phyloP scores from a whole-genome alignment of 2,888 invertebrate genomes.

The Lordiphosa fenestrarum region DNA sequence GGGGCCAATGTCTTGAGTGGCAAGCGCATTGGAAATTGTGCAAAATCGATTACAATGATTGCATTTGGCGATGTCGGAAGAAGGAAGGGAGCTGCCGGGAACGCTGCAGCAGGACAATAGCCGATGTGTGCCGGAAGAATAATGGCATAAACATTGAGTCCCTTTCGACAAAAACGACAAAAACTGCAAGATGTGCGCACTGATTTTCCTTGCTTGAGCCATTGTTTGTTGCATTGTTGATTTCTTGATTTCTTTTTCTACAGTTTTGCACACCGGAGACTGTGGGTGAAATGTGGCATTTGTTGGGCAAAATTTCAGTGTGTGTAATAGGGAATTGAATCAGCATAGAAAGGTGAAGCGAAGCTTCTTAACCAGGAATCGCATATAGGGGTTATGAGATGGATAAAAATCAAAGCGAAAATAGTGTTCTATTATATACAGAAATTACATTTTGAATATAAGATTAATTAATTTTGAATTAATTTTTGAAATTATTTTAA shows the following conservation, averaged over 20 bases:
- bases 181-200: constrained; percentile 64
- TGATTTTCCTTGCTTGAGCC: constrained; percentile 54
- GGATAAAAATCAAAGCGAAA: too few relatives aligned
- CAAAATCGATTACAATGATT: constrained; percentile 75
- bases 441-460: too few relatives aligned
- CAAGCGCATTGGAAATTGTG: constrained; percentile 70
- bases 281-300: too few relatives aligned
- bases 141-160: constrained; percentile 62
- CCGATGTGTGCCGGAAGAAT: constrained; percentile 65
- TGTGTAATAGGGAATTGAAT: too few relatives aligned
- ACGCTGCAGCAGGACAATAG: constrained; percentile 52
- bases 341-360: too few relatives aligned
- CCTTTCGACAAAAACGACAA: constrained; percentile 23
- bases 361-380: too few relatives aligned
- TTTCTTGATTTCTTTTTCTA: constrained; percentile 54
- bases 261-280: constrained; percentile 51
- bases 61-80: constrained; percentile 64
- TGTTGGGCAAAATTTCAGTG: too few relatives aligned
- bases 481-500: too few relatives aligned
- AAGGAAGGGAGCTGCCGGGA: constrained; percentile 51
- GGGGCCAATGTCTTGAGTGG: constrained; percentile 52
- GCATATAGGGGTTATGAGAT: too few relatives aligned
- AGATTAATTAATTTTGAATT: too few relatives aligned
- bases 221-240: constrained; percentile 63
- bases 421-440: too few relatives aligned